Conservation (phyloP, 2,888 invertebrate genomes). For the Thyatira batis region DNA sequence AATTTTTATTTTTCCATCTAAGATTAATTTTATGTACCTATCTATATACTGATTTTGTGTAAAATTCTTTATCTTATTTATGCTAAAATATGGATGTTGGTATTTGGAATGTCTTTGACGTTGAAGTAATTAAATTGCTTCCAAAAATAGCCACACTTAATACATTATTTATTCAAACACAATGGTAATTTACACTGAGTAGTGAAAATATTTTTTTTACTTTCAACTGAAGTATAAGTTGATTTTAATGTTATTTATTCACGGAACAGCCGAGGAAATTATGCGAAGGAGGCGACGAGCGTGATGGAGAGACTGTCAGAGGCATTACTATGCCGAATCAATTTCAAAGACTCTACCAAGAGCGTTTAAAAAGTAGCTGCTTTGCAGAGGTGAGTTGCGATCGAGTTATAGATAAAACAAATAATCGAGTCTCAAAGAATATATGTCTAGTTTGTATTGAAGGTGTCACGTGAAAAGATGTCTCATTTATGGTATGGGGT, state of each 20-base stretch:
- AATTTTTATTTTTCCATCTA: too few relatives aligned
- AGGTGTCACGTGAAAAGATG: too few relatives aligned
- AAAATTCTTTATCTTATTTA: too few relatives aligned
- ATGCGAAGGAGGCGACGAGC: conserved; percentile 60
- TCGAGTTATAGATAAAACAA: not conserved
- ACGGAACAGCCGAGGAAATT: conserved; percentile 59
- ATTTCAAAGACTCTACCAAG: conserved; percentile 57
- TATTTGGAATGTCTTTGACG: too few relatives aligned
- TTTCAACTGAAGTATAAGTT: conserved; percentile 36
- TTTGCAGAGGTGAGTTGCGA: not conserved
- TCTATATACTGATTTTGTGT: too few relatives aligned
- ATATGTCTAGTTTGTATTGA: too few relatives aligned
- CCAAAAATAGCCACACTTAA: not conserved
- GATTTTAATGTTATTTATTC: conserved; percentile 74
- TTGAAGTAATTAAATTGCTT: too few relatives aligned
- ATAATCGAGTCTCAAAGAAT: too few relatives aligned
- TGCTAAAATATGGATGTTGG: too few relatives aligned
- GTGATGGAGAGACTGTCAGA: conserved; percentile 70
- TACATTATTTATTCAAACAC: not conserved
- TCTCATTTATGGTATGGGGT: too few relatives aligned
- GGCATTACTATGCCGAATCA: conserved; percentile 72
- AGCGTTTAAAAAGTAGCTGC: not conserved
- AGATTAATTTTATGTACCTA: too few relatives aligned
- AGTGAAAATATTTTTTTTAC: conserved; percentile 19
- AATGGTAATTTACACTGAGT: not conserved